Conservation (phyloP, 2,888 invertebrate species). For the Stenodera caucasica region DNA sequence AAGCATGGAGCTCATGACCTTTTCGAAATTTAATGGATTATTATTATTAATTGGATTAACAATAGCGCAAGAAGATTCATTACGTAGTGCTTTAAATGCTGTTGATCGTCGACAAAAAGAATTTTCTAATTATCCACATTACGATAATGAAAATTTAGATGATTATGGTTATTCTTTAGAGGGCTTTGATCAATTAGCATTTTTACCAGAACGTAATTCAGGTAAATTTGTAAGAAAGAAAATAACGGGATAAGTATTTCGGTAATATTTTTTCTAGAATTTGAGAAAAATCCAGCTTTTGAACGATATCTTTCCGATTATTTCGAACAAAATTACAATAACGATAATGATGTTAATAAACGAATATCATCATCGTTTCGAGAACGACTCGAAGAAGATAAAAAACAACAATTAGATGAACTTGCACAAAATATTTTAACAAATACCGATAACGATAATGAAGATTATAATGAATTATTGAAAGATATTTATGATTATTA, state of each 20-base stretch:
- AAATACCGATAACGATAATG: conserved; percentile 54
- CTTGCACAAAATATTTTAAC: conserved; percentile 45
- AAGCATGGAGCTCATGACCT: conserved; percentile 24
- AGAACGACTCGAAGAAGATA: conserved; percentile 61
- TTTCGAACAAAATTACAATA: conserved; percentile 37
- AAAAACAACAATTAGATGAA: conserved; percentile 51
- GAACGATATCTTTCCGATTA: conserved; percentile 38
- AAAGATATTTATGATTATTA: conserved; percentile 64
- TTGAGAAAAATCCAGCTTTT: conserved; percentile 19
- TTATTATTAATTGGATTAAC: conserved; percentile 21
- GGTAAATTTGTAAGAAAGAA: conserved; percentile 11
- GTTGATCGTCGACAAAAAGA: conserved; percentile 56
- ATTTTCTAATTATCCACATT: conserved; percentile 36
- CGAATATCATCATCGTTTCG: conserved; percentile 60
- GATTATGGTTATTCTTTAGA: conserved; percentile 41
- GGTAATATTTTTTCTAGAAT: conserved; percentile 10
- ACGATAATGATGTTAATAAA: conserved; percentile 42
- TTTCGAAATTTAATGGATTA: conserved; percentile 16
- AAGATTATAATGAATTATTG: conserved; percentile 59
- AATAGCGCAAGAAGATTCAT: conserved; percentile 51
- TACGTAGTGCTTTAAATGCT: conserved; percentile 56
- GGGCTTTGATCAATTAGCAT: conserved; percentile 39
- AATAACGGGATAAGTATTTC: background rate
- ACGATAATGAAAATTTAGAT: conserved; percentile 34
- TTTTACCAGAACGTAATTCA: conserved; percentile 34